Conservation (phyloP, 2,888 invertebrate genomes). For the Diaperis boleti region DNA sequence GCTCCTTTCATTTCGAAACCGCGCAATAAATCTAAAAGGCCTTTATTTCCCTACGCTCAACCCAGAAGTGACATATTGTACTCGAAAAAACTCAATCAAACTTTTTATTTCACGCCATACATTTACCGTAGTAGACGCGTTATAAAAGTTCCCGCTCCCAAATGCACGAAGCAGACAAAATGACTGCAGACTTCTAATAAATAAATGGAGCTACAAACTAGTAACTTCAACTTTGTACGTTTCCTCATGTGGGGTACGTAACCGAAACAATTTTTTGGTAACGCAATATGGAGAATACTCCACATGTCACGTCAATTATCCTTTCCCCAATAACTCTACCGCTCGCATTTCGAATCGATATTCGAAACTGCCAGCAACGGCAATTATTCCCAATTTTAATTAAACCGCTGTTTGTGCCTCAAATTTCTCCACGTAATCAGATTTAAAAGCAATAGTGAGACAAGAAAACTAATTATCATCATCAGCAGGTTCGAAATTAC, state of each 20-base stretch:
- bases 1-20: too few species aligned
- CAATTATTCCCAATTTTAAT: conserved; percentile 12
- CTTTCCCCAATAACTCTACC: neutral
- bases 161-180: too few species aligned
- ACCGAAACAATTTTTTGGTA: neutral
- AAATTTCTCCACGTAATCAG: conserved; percentile 1
- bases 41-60: too few species aligned
- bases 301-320: neutral
- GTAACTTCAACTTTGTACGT: neutral
- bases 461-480: conserved; percentile 20
- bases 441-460: neutral
- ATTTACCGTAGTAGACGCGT: too few species aligned
- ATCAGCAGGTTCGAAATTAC: neutral
- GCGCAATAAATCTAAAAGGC: too few species aligned
- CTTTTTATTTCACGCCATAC: too few species aligned
- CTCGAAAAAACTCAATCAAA: too few species aligned
- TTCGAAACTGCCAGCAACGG: neutral
- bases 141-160: too few species aligned
- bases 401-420: conserved; percentile 6
- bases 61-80: too few species aligned
- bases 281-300: neutral
- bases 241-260: neutral
- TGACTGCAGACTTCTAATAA: too few species aligned
- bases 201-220: too few species aligned
- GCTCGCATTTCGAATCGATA: neutral